phyloP scores from a whole-genome alignment of 2,888 invertebrate genomes.

The Heliconius ethilla region DNA sequence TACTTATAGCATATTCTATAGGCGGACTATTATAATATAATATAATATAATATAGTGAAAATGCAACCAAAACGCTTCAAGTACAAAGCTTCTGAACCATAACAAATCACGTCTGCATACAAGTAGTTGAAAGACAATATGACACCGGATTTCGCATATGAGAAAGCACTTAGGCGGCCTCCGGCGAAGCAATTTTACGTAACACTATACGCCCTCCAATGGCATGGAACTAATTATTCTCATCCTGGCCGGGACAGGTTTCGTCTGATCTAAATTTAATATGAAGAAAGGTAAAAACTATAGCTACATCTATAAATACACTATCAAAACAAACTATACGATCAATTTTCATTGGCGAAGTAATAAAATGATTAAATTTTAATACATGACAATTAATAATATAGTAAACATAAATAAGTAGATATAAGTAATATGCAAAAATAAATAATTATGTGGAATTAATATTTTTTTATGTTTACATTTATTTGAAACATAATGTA shows the following conservation, averaged over 20 bases:
- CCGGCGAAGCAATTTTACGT: constrained; percentile 60
- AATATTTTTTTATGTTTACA: neutral
- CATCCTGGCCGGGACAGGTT: constrained; percentile 52
- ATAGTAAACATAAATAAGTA: too few species aligned
- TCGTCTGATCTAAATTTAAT: constrained; percentile 27
- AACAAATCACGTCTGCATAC: constrained; percentile 41
- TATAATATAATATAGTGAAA: neutral
- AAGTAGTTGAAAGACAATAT: constrained; percentile 51
- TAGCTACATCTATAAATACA: constrained; percentile 1
- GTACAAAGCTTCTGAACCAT: constrained; percentile 12
- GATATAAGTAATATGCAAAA: too few species aligned
- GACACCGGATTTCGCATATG: constrained; percentile 66
- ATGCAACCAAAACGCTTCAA: neutral
- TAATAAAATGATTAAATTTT: neutral
- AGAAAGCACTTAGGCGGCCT: constrained; percentile 54
- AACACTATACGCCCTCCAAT: constrained; percentile 60
- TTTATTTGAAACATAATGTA: neutral
- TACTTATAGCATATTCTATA: neutral
- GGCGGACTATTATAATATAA: neutral
- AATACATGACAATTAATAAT: neutral
- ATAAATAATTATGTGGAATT: too few species aligned
- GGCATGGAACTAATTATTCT: constrained; percentile 65
- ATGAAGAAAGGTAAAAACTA: constrained; percentile 2
- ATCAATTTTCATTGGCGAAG: neutral
- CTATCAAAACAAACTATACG: neutral